A percentile compares a stretch with the other conserved stretches of the same genome.
Evolutionary conservation across 2,113 vertebrate species (phyloP).

Genomic region (Empidonax traillii): DNA sequence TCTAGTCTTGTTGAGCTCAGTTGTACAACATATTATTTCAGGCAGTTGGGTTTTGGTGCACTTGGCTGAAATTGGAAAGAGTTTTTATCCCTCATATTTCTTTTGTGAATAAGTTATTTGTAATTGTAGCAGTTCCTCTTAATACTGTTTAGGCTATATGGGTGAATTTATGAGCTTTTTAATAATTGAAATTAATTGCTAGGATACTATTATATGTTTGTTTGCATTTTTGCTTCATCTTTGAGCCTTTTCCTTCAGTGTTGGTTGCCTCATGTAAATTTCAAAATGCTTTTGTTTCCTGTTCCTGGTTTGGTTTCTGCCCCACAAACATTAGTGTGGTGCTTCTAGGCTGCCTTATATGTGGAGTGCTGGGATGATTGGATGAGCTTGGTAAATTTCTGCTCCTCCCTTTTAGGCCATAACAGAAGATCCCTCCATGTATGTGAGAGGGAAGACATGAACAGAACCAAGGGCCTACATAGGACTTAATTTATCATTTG

Average conservation of each 20-base stretch:
- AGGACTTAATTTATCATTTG: neutral
- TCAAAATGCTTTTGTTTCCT: neutral
- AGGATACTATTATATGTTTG: neutral
- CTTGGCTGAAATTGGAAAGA: neutral
- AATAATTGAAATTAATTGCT: neutral
- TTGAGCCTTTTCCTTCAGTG: neutral
- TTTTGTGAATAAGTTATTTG: neutral
- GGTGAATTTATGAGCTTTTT: neutral
- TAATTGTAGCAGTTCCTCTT: neutral
- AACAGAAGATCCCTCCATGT: neutral
- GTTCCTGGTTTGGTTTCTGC: neutral
- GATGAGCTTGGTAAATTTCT: neutral
- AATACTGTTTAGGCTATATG: neutral
- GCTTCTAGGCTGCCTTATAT: neutral
- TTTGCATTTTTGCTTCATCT: neutral
- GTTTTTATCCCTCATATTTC: neutral
- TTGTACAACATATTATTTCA: neutral
- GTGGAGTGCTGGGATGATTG: neutral
- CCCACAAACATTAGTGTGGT: no score
- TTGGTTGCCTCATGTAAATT: neutral
- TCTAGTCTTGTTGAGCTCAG: accelerated
- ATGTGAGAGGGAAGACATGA: neutral
- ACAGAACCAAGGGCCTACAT: neutral
- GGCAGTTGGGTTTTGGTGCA: neutral
- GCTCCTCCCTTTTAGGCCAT: neutral